phyloP scores from a whole-genome alignment of 1,140 invertebrate species.

The Paramacrobiotus metropolitanus region DNA sequence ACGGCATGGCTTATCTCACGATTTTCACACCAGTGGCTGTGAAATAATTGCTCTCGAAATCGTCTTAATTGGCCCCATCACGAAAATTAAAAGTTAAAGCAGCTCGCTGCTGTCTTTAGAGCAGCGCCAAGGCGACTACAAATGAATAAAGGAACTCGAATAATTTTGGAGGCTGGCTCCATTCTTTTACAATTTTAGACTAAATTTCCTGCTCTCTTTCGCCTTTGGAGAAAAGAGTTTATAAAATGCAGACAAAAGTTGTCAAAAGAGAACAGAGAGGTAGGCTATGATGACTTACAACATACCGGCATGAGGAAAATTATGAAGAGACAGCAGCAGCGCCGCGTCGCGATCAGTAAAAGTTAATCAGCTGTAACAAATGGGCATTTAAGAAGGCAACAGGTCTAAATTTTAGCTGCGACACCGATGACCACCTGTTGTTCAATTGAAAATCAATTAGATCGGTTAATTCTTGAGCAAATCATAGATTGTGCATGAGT shows the following conservation, averaged over 20 bases:
- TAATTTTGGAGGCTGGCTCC: no score
- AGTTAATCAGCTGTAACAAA: conserved; percentile 2
- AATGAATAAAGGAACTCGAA: no score
- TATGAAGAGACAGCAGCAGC: not conserved
- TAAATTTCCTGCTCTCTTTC: not conserved
- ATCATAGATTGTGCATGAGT: not conserved
- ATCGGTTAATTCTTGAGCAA: not conserved
- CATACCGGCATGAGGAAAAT: not conserved
- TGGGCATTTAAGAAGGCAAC: not conserved
- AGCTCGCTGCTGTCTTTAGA: no score
- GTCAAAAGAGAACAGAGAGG: not conserved
- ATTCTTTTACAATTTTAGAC: not conserved
- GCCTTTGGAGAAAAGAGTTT: not conserved
- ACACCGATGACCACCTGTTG: conserved; percentile 1
- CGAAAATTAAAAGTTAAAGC: no score
- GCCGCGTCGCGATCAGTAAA: not conserved
- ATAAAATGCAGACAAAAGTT: not conserved
- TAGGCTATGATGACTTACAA: not conserved
- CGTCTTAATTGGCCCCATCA: no score
- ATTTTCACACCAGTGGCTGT: no score
- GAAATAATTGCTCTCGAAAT: no score
- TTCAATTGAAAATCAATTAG: not conserved
- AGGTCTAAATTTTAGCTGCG: not conserved
- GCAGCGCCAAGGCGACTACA: no score
- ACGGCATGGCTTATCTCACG: no score